A percentile compares a stretch with the other conserved stretches of the same genome.
Conservation (phyloP, 2,113 vertebrate genomes). For the Mellivora capensis region DNA sequence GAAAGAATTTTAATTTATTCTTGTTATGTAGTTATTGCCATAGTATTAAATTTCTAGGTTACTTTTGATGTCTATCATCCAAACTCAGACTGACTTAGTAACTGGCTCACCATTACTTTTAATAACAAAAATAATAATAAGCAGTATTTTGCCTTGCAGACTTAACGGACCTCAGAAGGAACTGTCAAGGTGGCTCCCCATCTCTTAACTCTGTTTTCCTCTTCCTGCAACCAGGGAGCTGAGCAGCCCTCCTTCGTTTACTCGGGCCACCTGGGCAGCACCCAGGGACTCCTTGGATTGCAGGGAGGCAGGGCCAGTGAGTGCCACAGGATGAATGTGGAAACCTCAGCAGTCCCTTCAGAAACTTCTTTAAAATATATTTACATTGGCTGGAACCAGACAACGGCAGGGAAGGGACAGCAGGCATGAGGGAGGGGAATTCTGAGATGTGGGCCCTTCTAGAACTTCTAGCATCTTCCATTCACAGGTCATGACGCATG, state of each 20-base stretch:
- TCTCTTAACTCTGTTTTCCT: not conserved
- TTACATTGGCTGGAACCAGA: not conserved
- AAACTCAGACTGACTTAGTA: not conserved
- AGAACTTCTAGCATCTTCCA: not conserved
- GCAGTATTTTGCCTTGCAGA: not conserved
- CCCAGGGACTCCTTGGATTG: not conserved
- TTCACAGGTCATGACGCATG: not conserved
- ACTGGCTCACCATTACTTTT: not conserved
- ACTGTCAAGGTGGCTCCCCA: not conserved
- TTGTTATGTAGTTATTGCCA: not conserved
- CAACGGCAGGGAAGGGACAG: not conserved
- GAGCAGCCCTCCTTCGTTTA: not conserved
- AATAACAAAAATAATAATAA: not conserved
- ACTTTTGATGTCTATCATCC: not conserved
- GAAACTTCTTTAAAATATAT: not conserved
- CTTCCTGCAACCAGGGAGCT: not conserved
- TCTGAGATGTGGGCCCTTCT: too few species aligned
- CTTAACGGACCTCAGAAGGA: not conserved
- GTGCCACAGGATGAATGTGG: not conserved
- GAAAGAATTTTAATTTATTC: not conserved
- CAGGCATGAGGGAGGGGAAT: not conserved
- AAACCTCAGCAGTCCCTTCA: not conserved
- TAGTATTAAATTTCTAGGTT: not conserved
- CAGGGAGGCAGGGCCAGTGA: not conserved
- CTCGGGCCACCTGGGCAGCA: not conserved